Percentiles rank a stretch among this genome's conserved stretches.
phyloP scores from a whole-genome alignment of 2,113 vertebrate genomes.

The Uria aalge region DNA sequence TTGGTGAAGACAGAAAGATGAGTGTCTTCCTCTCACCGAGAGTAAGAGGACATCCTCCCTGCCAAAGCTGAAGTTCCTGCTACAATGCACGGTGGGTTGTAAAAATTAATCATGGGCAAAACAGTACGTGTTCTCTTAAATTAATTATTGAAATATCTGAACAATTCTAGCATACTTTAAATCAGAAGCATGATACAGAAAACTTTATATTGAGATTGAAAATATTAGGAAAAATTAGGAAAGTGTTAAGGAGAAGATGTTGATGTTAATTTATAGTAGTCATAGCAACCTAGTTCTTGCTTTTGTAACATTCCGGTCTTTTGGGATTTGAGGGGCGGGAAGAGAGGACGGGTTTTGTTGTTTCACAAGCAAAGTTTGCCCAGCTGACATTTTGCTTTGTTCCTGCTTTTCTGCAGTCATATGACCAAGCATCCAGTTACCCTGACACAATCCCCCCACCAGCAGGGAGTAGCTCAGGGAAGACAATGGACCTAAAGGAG shows the following conservation, averaged over 20 bases:
- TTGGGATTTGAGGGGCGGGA: background rate
- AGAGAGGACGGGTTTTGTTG: background rate
- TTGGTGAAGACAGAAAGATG: background rate
- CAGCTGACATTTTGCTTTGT: background rate
- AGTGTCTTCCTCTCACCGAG: background rate
- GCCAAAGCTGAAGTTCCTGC: background rate
- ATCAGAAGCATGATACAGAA: background rate
- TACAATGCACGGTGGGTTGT: background rate
- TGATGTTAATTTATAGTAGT: background rate
- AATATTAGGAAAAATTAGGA: background rate
- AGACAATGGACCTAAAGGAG: background rate
- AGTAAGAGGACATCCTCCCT: background rate
- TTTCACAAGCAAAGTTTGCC: background rate
- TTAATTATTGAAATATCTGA: background rate
- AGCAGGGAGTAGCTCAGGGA: background rate
- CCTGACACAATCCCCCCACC: background rate
- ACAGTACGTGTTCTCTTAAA: background rate
- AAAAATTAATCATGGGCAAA: background rate
- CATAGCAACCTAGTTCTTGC: constrained; percentile 10
- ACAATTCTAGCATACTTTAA: background rate
- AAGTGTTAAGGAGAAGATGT: background rate
- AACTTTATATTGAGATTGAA: background rate
- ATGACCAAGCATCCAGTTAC: background rate
- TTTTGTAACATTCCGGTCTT: background rate
- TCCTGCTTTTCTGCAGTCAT: background rate